Evolutionary conservation across 2,888 invertebrate species (phyloP), one percentile per base, ranked within the genome.

Genomic region (Megastigmus dorsalis): DNA sequence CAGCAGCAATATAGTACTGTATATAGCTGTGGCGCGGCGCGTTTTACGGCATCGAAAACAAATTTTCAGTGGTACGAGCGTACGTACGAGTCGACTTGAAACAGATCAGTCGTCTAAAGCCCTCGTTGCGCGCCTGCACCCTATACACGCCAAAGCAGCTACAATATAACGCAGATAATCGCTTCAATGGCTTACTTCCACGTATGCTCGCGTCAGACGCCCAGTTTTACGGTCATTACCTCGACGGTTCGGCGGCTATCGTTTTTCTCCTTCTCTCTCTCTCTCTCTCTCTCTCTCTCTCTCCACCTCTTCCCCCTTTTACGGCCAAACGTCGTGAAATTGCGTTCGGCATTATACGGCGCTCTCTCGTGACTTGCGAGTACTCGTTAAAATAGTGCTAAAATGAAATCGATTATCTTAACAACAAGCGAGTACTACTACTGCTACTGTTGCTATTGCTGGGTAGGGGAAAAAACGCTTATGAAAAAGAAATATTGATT

Each of bases 161-260:
- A 54, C 60, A 54, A 70, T 67, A n/a, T n/a, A 71, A 67, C 23
- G 71, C 36, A 33, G 52, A 68, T 75, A 68, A 75, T 75, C 62
- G 45, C 45, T 38, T 63, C 28, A 45, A 72, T 63, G 67, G 68
- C 57, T 67, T 67, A 60, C 59, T 66, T 65, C 36, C 54, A 45
- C 60, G 69, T 57, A 59, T 68, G 68, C 28, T 38, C 33, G 10
- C 38, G 26, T 50, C 36, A 10, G 50, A 15, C 28, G 26, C 15
- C 18, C 23, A 52, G 43, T 67, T 67, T 68, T 68, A 68, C 59
- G 50, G 59, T 50, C 50, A 68, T 68, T 68, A 60, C 50, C n/a
- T 15, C 52, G 36, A n/a, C 26, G 6, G 41, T 9, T 20, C 23
- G 28, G 30, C 52, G 23, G 13, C 28, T 23, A n/a, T n/a, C 23